A percentile compares a stretch with the other conserved stretches of the same genome.
Conservation (phyloP, 2,888 invertebrate species). For the Byasa hedistus region DNA sequence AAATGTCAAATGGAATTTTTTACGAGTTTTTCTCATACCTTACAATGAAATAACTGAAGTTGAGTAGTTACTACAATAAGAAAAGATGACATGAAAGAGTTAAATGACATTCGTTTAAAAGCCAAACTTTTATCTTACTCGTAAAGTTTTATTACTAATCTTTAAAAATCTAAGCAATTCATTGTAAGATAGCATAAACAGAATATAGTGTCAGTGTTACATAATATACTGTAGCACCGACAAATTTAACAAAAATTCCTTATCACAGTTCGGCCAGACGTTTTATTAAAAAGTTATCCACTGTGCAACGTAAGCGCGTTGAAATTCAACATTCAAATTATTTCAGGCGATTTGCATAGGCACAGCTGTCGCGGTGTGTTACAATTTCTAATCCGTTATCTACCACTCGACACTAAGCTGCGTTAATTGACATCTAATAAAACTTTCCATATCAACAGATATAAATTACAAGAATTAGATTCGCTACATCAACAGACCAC, state of each 20-base stretch:
- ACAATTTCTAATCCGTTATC: slow-evolving; percentile 49
- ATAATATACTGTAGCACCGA: too few species aligned
- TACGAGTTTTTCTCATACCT: background rate
- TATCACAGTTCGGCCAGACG: background rate
- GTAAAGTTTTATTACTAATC: too few species aligned
- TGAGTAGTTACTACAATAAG: too few species aligned
- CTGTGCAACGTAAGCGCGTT: slow-evolving; percentile 34
- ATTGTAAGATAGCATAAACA: too few species aligned
- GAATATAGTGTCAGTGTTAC: too few species aligned
- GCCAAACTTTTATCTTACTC: too few species aligned
- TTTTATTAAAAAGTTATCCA: slow-evolving; percentile 20
- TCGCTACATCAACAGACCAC: too few species aligned
- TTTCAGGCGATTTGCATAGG: slow-evolving; percentile 55
- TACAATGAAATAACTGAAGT: background rate
- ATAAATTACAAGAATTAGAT: background rate
- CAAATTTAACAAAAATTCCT: background rate
- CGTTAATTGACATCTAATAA: slow-evolving; percentile 44
- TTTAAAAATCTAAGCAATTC: too few species aligned
- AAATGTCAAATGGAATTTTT: background rate
- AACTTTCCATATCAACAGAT: slow-evolving; percentile 13
- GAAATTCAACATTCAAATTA: slow-evolving; percentile 52
- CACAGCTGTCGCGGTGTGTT: slow-evolving; percentile 50
- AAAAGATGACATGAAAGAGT: too few species aligned
- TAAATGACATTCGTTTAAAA: too few species aligned
- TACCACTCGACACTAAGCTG: too few species aligned